Evolutionary conservation across 2,888 invertebrate species (phyloP), one percentile per base, ranked within the genome.

Genomic region (Ectemnius lituratus): DNA sequence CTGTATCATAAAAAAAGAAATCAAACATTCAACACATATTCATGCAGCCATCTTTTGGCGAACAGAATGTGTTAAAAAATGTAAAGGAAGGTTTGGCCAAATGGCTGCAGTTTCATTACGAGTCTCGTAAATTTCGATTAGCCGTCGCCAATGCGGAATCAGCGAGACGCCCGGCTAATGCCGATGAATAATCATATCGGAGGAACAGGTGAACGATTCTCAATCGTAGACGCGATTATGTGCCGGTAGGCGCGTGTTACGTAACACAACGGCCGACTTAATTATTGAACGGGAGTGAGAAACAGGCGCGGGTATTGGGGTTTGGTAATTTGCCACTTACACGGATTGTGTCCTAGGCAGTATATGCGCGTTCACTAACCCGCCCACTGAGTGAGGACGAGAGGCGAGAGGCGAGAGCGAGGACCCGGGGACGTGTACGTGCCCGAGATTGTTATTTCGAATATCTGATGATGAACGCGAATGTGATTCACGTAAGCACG

Each of bases 121-220:
- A 75, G 76, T 16, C 60, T 66, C 65, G 67, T 69, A 78, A 80
- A 37, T 37, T 37, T 37, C 37, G 37, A 37, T 37, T 37, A 37
- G 37, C 8, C 37, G 37, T 37, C 37, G 37, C 8, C 37, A 37
- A 8, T 37, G 37, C 73, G 82, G 83, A 84, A 85, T 84, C 81
- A 81, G 73, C 80, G 80, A 75, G 75, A 79, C 82, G 77, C 80
- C 79, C 80, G 80, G 79, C 82, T 74, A 79, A 37, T 77, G 77
- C 76, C 83, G 82, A 86, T 86, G 84, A 86, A 86, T 86, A 86
- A 84, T 86, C 85, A 84, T 83, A 85, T 84, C 80, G 83, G 84
- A 85, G 37, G 86, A 84, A 81, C 79, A 81, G 81, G 81, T 82
- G 84, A 81, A 79, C 79, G 83, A 79, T 81, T 82, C 83, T 82